Evolutionary conservation across 2,888 invertebrate genomes (phyloP).

Genomic region (Drosophila mercatorum): DNA sequence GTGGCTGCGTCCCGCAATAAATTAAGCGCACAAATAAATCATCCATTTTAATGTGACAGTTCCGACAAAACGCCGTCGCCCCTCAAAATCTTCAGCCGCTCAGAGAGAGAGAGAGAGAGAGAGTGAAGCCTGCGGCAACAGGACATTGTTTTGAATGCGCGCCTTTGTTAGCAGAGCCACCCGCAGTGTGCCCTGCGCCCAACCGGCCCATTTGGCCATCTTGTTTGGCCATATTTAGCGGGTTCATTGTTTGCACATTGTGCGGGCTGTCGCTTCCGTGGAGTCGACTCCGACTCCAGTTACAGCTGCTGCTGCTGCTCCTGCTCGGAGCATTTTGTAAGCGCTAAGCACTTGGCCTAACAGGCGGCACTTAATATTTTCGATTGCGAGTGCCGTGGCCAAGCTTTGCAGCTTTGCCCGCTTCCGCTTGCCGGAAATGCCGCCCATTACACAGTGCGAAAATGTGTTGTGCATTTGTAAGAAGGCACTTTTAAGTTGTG

Average conservation of each 20-base stretch:
- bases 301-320: too few species aligned
- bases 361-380: constrained; percentile 79
- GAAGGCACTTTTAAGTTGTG: constrained; percentile 43
- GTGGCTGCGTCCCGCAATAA: constrained; percentile 62
- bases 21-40: constrained; percentile 81
- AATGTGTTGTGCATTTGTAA: constrained; percentile 37
- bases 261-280: constrained; percentile 47
- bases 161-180: constrained; percentile 10
- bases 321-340: constrained; percentile 53
- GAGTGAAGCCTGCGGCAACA: constrained; percentile 31
- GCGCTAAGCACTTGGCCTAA: constrained; percentile 73
- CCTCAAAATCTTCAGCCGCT: constrained; percentile 1
- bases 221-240: constrained; percentile 67
- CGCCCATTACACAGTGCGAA: constrained; percentile 58
- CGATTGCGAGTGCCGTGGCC: constrained; percentile 43
- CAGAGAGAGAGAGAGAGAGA: constrained; percentile 3
- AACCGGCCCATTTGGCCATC: constrained; percentile 8
- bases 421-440: constrained; percentile 61
- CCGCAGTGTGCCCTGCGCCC: not conserved
- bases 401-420: constrained; percentile 12
- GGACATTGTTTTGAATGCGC: constrained; percentile 60
- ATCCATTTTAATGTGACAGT: constrained; percentile 83
- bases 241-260: constrained; percentile 74
- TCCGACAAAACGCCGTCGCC: constrained; percentile 71
- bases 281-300: constrained; percentile 1